Base-by-base conservation (phyloP, 2,888 invertebrate species). In the Zele albiditarsus region DNA sequence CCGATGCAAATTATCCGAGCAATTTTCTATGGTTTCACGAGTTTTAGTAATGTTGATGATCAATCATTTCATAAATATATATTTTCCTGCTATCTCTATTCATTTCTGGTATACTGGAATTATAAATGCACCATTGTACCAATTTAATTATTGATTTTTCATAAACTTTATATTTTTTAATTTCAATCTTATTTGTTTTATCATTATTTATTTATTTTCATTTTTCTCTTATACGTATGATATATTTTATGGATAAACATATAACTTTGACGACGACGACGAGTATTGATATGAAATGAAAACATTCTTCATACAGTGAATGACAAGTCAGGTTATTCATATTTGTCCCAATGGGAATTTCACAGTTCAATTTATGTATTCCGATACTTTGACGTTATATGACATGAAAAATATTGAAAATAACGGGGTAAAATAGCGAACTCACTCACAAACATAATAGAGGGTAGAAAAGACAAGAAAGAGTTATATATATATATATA, bases 1-100 rank as follows among this genome's bases (percentile, higher is more conserved):
- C 46, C 62, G 62, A 77, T 80, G 78, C 78, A 80, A 81, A 82
- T 81, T 78, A 71, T 78, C 77, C 60, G 68, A 72, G 78, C 78
- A 78, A 80, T 80, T 80, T 80, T 78, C 71, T 66, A 60, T 65
- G 65, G 66, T 76, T 73, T 46, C 28, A 25, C 58, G 70, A 75
- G 42, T 78, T 80, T 80, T 60, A 71, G 74, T 79, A 77, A 78
- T 71, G 69, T 66, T 63, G 42, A 77, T 71, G 57, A 80, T 80
- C 79, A 79, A 81, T 81, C 80, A 81, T 73, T 53, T 28, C n/a
- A 20, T 53, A 53, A 53, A 53, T 20, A 53, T 16, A 8, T 53
- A 4, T 10, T 1, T 16, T 60, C 12, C 6, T 4, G 6, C n/a
- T 31, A 58, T 58, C 23, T 27, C n/a, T 46, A 4, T n/a, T 42